Evolutionary conservation across 2,888 invertebrate genomes (phyloP).

Genomic region (Dolomedes plantarius): DNA sequence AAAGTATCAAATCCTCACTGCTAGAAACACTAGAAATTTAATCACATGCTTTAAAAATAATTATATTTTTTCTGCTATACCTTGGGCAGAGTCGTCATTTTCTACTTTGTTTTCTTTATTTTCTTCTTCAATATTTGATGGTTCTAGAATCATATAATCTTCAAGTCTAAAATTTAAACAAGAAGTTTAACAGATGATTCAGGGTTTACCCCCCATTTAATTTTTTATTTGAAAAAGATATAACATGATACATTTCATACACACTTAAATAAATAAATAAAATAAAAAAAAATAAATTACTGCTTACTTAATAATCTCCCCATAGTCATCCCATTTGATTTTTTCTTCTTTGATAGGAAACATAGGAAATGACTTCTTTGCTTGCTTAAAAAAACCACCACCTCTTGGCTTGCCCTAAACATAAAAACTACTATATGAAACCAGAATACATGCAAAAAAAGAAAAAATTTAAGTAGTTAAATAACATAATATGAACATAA

Average conservation of each 20-base stretch:
- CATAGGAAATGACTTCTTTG: constrained; percentile 96
- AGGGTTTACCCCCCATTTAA: too few relatives aligned
- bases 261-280: background rate
- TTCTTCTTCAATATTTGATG: constrained; percentile 70
- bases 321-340: constrained; percentile 95
- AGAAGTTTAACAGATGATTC: too few relatives aligned
- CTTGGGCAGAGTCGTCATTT: constrained; percentile 64
- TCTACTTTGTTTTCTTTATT: constrained; percentile 73
- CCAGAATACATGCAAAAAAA: too few relatives aligned
- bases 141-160: constrained; percentile 82
- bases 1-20: too few relatives aligned
- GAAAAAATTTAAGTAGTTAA: too few relatives aligned
- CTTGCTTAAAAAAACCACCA: constrained; percentile 89
- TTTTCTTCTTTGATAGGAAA: constrained; percentile 96
- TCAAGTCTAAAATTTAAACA: constrained; percentile 86
- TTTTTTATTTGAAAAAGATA: too few relatives aligned
- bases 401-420: constrained; percentile 77
- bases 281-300: background rate
- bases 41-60: too few relatives aligned
- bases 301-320: constrained; percentile 87
- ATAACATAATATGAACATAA: too few relatives aligned
- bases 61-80: too few relatives aligned
- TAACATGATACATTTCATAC: too few relatives aligned
- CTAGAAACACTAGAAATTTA: too few relatives aligned
- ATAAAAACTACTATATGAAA: too few relatives aligned